These are phyloP conservation scores for Tamandua tetradactyla DNA, from an alignment of 2,797 vertebrate species.

Conservation along the genomic window DNA sequence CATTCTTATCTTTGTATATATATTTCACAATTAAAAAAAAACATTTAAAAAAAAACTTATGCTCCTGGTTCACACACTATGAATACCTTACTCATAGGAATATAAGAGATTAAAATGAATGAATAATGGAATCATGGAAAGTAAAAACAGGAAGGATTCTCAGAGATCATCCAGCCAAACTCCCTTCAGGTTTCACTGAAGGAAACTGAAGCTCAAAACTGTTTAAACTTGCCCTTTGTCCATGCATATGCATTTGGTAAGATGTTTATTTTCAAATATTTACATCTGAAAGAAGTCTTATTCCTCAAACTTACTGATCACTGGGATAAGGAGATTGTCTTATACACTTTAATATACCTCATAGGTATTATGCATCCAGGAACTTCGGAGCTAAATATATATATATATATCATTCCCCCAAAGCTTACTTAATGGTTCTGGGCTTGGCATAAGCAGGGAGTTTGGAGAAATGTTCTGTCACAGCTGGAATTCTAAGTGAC, in stretches of 20 bases:
- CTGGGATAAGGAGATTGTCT: background rate
- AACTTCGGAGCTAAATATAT: background rate
- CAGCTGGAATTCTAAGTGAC: background rate
- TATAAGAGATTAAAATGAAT: background rate
- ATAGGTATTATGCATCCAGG: background rate
- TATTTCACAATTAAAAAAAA: too few relatives aligned
- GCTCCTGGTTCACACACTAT: background rate
- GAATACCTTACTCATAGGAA: background rate
- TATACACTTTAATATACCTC: background rate
- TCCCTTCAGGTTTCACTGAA: background rate
- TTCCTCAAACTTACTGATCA: background rate
- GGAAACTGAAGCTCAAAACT: background rate
- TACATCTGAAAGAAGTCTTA: background rate
- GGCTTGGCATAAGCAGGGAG: too few relatives aligned
- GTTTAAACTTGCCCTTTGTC: background rate
- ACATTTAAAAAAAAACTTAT: too few relatives aligned
- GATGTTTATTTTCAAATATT: conserved; percentile 1
- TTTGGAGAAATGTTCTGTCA: background rate
- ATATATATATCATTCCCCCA: background rate
- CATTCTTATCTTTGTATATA: too few relatives aligned
- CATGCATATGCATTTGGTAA: background rate
- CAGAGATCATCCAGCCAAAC: background rate
- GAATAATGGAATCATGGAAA: background rate
- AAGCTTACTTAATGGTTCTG: background rate
- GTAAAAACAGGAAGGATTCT: background rate